Evolutionary conservation across 2,888 invertebrate species (phyloP), one percentile per base, ranked within the genome.

Genomic region (Monochamus alternatus): DNA sequence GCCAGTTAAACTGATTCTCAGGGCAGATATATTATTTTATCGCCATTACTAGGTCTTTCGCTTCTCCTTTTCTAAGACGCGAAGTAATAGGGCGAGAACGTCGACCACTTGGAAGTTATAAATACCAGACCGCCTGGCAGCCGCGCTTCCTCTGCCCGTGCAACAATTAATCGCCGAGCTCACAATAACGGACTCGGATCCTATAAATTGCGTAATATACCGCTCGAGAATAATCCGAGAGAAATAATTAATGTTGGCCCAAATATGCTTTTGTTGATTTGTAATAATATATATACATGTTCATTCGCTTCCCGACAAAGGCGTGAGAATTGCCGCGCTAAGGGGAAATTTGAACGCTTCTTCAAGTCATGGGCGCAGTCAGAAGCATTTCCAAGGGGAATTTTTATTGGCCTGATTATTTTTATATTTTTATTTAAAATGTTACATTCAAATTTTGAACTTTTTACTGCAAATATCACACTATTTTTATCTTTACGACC

Each of bases 201-300:
- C 14, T 63, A 43, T 43, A 43, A 63, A 63, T 63, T 22, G 43
- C 62, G 38, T 63, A 63, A 63, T 63, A 63, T n/a, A 43, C 43
- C 38, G 38, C 14, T n/a, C 43, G 22, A n/a, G 22, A 5, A 63
- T 43, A 43, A 31, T 62, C 60, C 31, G 2, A 5, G n/a, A 47
- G 62, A 43, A 14, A 43, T 43, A 63, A 63, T 63, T 63, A 63
- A 63, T 43, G 22, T 63, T 9, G 14, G 62, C 38, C 62, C 43
- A 43, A 63, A 63, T 63, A 38, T 14, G 62, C 62, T 14, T 63
- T 38, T 63, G 62, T 63, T 43, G 43, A 63, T 63, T 63, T 38
- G 43, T 43, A 43, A 63, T 63, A 43, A 47, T 47, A 47, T 47
- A 47, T 47, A 47, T 47, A 47, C 14, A 63, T 43, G 62, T 63